Base-by-base conservation (phyloP, 2,888 invertebrate species). In the Phortica magna region DNA sequence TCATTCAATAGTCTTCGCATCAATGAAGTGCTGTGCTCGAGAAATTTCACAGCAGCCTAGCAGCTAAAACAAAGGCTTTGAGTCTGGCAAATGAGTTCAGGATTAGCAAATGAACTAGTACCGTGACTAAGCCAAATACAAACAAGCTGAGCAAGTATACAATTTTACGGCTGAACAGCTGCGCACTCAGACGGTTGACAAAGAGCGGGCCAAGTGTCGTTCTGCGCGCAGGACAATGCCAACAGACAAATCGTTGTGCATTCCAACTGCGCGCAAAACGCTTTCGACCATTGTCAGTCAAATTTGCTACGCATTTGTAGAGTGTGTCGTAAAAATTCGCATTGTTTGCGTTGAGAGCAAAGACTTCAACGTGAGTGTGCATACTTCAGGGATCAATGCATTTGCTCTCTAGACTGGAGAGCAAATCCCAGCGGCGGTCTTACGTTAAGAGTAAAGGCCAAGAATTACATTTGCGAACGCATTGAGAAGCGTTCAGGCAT, bases 401-500 rank as follows among this genome's bases (percentile, higher is more conserved):
- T 61, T 70, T 71, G 74, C 77, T 79, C 88, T 85, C 83, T 80
- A 79, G 77, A 77, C 81, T 86, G 73, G 83, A 85, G 87, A 83
- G 84, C 81, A 83, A 85, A 80, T 86, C 75, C 80, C 80, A 78
- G 84, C 83, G 77, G 83, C 78, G 79, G 82, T 81, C 83, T 77
- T 41, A 77, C 73, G 4, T 48, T 65, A 65, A 77, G 77, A 77
- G 43, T 78, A 81, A 71, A 68, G 42, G 2, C n/a, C n/a, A 43
- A 31, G n/a, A 55, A 31, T 12, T 48, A 39, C n/a, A 31, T 31
- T 31, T 31, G n/a, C 68, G 43, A 41, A n/a, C 55, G 72, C 79
- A 86, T 88, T 86, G 83, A 88, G 79, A 81, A 79, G 80, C 80
- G 83, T 78, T 87, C 83, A 78, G 79, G 80, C 83, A 81, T 86